Percentiles rank a stretch among this genome's conserved stretches.
phyloP scores from a whole-genome alignment of 1,140 invertebrate species.

The Calycopis cecrops region DNA sequence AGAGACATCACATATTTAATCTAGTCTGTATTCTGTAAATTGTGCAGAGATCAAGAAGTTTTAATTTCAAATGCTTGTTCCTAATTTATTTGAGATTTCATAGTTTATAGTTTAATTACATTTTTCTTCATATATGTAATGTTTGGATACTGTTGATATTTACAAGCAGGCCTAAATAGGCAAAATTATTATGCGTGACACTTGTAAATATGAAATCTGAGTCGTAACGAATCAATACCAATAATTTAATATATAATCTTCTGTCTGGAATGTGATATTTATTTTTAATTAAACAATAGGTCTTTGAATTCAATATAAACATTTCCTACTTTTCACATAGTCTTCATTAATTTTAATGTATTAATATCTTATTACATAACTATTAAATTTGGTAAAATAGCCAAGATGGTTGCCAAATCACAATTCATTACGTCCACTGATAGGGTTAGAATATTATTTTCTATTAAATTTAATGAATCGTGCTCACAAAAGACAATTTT shows the following conservation, averaged over 20 bases:
- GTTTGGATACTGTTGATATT: no score
- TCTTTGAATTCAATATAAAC: no score
- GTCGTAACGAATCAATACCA: neutral
- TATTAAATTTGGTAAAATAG: constrained; percentile 41
- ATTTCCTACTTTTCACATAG: no score
- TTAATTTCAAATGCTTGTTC: neutral
- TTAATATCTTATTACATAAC: neutral
- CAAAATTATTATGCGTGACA: no score
- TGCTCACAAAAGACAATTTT: constrained; percentile 71
- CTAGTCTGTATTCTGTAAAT: constrained; percentile 1
- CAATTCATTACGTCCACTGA: constrained; percentile 45
- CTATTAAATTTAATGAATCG: constrained; percentile 18
- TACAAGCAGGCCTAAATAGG: no score
- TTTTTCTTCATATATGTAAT: no score
- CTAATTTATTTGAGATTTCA: neutral
- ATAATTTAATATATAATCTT: constrained; percentile 42
- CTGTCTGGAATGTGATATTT: constrained; percentile 64
- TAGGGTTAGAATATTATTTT: neutral
- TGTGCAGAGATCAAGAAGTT: neutral
- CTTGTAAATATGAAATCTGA: no score
- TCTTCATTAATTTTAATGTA: constrained; percentile 14
- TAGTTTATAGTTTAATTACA: neutral
- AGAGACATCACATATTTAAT: neutral
- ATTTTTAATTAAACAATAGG: constrained; percentile 26
- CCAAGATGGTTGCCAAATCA: constrained; percentile 68